Conservation (phyloP, 1,140 invertebrate species). For the Apis florea region DNA sequence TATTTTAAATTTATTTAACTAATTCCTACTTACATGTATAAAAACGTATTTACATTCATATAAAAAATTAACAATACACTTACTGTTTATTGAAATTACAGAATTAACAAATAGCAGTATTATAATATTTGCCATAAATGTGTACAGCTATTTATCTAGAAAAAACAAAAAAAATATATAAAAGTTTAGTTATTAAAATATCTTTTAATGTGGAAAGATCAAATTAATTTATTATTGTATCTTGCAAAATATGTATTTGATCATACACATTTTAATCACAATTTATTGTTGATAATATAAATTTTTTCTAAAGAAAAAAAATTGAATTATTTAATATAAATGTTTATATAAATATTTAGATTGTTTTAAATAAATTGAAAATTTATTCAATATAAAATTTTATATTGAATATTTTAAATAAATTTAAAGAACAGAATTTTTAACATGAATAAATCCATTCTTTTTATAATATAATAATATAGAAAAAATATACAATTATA, state of each 20-base stretch:
- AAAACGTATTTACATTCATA: slow-evolving; percentile 26
- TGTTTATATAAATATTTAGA: slow-evolving; percentile 41
- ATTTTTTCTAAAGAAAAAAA: background rate
- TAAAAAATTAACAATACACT: slow-evolving; percentile 24
- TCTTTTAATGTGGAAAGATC: background rate
- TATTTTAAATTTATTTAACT: slow-evolving; percentile 16
- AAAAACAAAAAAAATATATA: background rate
- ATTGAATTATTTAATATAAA: slow-evolving; percentile 1
- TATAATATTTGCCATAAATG: slow-evolving; percentile 52
- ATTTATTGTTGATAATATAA: slow-evolving; percentile 22
- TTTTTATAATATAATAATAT: slow-evolving; percentile 50
- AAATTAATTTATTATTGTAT: slow-evolving; percentile 3
- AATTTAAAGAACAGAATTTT: slow-evolving; percentile 20
- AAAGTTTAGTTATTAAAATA: background rate
- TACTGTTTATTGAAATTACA: slow-evolving; percentile 69
- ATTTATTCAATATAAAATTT: slow-evolving; percentile 18
- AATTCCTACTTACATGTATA: slow-evolving; percentile 19
- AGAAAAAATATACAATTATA: slow-evolving; percentile 45
- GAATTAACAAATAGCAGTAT: slow-evolving; percentile 60
- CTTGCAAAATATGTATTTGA: background rate
- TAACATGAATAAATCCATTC: slow-evolving; percentile 31
- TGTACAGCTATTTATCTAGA: slow-evolving; percentile 21
- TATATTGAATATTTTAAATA: slow-evolving; percentile 21
- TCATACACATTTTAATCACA: slow-evolving; percentile 14
- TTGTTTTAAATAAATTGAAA: slow-evolving; percentile 11